These are phyloP conservation scores for Catagonus wagneri DNA, from an alignment of 2,113 vertebrate species.

Conservation along the genomic window DNA sequence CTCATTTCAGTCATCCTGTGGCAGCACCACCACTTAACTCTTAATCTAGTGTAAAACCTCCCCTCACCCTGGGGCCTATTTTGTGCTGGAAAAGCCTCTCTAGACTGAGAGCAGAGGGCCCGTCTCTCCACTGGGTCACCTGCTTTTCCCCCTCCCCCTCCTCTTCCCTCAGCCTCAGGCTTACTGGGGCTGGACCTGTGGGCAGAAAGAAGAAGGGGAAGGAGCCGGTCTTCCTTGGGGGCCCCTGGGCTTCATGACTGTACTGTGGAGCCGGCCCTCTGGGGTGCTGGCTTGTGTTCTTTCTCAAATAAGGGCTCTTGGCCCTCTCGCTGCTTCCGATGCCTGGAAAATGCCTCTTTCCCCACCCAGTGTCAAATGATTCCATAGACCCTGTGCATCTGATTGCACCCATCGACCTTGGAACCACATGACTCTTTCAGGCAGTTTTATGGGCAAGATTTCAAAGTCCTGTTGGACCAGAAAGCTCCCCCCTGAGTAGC, in stretches of 20 bases:
- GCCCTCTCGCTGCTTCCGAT: background rate
- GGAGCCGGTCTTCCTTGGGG: background rate
- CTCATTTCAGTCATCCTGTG: background rate
- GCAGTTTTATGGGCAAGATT: background rate
- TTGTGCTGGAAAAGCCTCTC: background rate
- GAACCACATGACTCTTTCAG: background rate
- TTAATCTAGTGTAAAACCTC: rapidly evolving
- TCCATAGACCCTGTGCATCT: background rate
- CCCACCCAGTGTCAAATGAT: background rate
- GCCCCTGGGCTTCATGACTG: background rate
- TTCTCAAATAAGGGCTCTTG: background rate
- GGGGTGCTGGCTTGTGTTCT: rapidly evolving
- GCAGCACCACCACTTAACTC: background rate
- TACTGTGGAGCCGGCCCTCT: too few relatives aligned
- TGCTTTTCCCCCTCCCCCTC: background rate
- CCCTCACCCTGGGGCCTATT: background rate
- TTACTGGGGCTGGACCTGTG: background rate
- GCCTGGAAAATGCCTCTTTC: background rate
- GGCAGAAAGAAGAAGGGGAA: rapidly evolving
- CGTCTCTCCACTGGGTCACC: too few relatives aligned
- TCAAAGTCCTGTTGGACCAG: background rate
- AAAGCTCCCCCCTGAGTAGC: background rate
- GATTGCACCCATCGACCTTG: background rate
- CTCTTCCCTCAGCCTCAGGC: background rate
- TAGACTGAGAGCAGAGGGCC: background rate